Conservation (phyloP, 2,797 vertebrate genomes). For the Anguilla megastoma region DNA sequence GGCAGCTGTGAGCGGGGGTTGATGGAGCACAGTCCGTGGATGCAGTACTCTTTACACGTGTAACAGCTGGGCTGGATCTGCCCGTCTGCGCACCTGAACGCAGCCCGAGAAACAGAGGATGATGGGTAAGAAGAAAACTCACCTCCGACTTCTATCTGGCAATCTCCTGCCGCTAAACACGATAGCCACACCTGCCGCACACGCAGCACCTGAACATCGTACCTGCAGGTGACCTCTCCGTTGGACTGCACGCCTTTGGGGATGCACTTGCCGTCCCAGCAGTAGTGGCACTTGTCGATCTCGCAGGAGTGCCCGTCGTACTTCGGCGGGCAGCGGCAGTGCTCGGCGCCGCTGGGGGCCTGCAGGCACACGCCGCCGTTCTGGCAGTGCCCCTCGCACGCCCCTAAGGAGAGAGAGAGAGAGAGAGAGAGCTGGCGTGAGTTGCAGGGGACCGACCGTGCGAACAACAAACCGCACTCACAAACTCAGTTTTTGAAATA, state of each 20-base stretch:
- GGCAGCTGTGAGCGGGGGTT: constrained; percentile 79
- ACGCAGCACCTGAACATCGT: constrained; percentile 40
- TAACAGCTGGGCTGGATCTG: constrained; percentile 85
- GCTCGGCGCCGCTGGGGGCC: constrained; percentile 68
- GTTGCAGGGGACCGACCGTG: no score
- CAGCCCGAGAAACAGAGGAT: background rate
- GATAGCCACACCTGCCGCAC: no score
- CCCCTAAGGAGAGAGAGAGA: constrained; percentile 63
- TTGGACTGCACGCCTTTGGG: constrained; percentile 69
- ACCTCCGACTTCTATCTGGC: background rate
- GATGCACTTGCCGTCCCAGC: constrained; percentile 78
- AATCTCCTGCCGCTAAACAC: no score
- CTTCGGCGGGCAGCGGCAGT: constrained; percentile 81
- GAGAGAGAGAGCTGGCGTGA: background rate
- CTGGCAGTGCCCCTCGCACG: constrained; percentile 84
- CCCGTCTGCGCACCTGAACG: constrained; percentile 79
- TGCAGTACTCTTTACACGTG: constrained; percentile 86
- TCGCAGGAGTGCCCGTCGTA: constrained; percentile 80
- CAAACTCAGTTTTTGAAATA: no score
- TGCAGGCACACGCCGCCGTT: constrained; percentile 84
- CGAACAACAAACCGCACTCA: no score
- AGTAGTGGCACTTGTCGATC: constrained; percentile 85
- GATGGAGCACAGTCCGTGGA: constrained; percentile 84
- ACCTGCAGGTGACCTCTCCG: constrained; percentile 86
- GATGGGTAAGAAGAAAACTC: no score